Percentiles rank a stretch among this genome's conserved stretches.
phyloP scores from a whole-genome alignment of 2,113 vertebrate genomes.

The Myotis lucifugus region DNA sequence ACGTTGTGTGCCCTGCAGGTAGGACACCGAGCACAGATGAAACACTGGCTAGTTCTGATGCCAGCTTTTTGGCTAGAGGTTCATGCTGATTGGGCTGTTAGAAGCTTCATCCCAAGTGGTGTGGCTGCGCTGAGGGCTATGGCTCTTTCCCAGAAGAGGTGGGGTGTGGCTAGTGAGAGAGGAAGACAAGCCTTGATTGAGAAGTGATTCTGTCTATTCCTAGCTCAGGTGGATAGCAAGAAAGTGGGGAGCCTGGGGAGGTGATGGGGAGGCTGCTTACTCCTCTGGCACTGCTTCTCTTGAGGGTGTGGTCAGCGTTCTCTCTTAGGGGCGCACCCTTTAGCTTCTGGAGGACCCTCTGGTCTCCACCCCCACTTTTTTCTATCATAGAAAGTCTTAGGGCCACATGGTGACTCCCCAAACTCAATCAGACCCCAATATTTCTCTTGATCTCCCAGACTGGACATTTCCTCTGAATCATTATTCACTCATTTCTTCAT shows the following conservation, averaged over 20 bases:
- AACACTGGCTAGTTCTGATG: neutral
- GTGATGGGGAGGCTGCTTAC: neutral
- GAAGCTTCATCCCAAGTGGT: accelerated
- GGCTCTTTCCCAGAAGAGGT: neutral
- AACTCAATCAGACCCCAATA: neutral
- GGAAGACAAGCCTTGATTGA: neutral
- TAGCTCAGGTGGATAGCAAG: too few species aligned
- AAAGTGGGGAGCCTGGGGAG: neutral
- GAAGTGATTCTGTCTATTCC: too few species aligned
- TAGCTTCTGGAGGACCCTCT: neutral
- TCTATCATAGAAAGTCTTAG: neutral
- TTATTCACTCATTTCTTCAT: neutral
- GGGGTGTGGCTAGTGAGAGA: neutral
- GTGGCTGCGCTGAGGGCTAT: accelerated
- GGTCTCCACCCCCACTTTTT: neutral
- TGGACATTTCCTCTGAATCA: neutral
- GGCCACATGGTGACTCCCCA: neutral
- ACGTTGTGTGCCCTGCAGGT: neutral
- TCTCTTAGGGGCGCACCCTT: neutral
- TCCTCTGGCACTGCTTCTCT: neutral
- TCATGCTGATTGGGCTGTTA: neutral
- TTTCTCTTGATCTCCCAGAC: neutral
- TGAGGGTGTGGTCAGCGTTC: accelerated
- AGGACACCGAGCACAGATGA: neutral
- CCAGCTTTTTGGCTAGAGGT: too few species aligned